These are phyloP conservation scores for Rousettus leschenaultii DNA, from an alignment of 2,113 vertebrate species.

Conservation along the genomic window DNA sequence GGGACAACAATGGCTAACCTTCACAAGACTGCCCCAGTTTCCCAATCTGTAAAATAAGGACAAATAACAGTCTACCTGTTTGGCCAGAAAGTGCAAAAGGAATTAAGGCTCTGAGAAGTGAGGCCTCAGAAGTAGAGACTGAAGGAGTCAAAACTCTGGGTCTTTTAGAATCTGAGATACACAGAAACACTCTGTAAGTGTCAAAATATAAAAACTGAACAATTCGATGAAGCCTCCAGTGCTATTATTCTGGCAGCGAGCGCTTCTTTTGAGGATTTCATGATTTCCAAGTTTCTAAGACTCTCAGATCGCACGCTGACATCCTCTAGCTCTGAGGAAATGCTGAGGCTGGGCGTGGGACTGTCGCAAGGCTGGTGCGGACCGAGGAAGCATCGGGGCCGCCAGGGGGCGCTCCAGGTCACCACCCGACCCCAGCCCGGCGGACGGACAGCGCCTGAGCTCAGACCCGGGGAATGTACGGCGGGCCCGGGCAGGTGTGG, in stretches of 20 bases:
- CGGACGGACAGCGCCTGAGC: background rate
- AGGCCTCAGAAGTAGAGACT: background rate
- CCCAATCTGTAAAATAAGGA: background rate
- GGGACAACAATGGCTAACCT: background rate
- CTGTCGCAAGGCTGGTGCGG: background rate
- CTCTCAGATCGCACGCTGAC: background rate
- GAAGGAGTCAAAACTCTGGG: background rate
- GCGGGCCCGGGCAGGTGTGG: slow-evolving; percentile 50
- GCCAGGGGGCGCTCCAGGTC: slow-evolving; percentile 49
- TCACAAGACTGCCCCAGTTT: background rate
- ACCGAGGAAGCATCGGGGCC: background rate
- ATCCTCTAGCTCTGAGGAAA: slow-evolving; percentile 45
- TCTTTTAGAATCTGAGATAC: background rate
- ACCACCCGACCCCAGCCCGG: background rate
- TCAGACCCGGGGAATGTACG: slow-evolving; percentile 45
- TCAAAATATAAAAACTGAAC: background rate
- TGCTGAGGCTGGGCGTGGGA: background rate
- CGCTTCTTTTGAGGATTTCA: background rate
- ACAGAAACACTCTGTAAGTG: background rate
- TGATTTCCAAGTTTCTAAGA: background rate
- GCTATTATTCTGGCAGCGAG: background rate
- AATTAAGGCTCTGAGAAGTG: background rate
- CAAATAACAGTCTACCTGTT: background rate
- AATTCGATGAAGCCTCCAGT: background rate
- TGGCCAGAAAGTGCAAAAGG: background rate